Conservation (phyloP, 2,888 invertebrate species). For the Nephrotoma guestfalica region DNA sequence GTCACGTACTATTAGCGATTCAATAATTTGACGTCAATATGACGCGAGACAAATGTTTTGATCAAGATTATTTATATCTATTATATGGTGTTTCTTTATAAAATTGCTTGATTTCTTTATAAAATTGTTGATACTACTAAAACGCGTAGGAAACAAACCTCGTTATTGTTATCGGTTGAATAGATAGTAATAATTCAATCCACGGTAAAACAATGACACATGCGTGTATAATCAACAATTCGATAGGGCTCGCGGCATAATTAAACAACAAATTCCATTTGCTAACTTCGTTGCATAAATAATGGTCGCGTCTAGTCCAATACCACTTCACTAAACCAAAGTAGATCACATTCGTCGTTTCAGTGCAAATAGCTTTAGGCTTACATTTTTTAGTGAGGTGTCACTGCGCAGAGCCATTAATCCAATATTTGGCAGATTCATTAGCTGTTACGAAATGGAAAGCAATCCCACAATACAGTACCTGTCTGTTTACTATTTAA, state of each 20-base stretch:
- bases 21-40: neutral
- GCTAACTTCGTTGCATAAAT: neutral
- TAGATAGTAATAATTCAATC: neutral
- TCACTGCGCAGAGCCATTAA: no score
- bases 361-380: no score
- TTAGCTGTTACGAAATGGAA: no score
- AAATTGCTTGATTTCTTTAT: neutral
- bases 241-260: neutral
- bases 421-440: no score
- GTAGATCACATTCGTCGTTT: no score
- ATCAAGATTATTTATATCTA: neutral
- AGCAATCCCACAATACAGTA: no score
- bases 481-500: no score
- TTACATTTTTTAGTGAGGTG: no score
- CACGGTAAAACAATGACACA: neutral
- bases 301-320: neutral
- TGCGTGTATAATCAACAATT: neutral
- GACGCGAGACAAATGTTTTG: neutral
- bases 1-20: neutral
- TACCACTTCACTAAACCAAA: no score
- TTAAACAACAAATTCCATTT: neutral
- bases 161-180: neutral
- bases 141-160: neutral
- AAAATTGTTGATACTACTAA: neutral
- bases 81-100: neutral